These are phyloP conservation scores for Diacarnus erythraeanus DNA, from an alignment of 37 sponge, comb jelly and placozoan species.

Conservation along the genomic window DNA sequence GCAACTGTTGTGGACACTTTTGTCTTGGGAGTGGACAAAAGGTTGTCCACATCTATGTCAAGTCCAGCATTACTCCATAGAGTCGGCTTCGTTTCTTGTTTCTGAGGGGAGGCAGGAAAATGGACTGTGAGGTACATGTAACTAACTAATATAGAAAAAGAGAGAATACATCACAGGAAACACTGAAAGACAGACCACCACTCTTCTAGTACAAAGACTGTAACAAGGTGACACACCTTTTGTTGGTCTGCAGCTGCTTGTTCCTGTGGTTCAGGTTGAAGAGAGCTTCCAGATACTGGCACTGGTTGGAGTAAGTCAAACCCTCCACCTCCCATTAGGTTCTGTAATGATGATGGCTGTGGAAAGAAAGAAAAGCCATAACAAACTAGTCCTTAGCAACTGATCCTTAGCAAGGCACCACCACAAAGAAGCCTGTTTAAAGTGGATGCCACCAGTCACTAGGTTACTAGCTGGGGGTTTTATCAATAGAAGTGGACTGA, in stretches of 20 bases:
- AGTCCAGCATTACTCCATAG: slow-evolving; percentile 58
- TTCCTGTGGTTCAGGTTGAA: slow-evolving; percentile 1
- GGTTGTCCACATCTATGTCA: slow-evolving; percentile 78
- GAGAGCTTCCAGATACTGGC: background rate
- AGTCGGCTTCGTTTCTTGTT: slow-evolving; percentile 3
- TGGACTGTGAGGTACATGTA: background rate
- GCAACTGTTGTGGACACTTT: background rate
- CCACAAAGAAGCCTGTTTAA: background rate
- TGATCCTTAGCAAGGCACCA: too few relatives aligned
- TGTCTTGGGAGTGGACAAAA: slow-evolving; percentile 28
- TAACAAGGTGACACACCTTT: background rate
- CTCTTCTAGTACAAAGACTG: background rate
- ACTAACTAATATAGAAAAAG: background rate
- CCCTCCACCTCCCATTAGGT: slow-evolving; percentile 13
- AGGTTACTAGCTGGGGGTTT: too few relatives aligned
- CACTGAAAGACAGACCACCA: background rate
- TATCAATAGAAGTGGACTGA: too few relatives aligned
- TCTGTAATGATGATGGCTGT: background rate
- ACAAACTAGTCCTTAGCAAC: too few relatives aligned
- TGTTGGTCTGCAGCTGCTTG: slow-evolving; percentile 1
- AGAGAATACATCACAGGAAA: background rate
- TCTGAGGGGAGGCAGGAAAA: background rate
- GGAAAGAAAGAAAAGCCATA: background rate
- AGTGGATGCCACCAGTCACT: background rate
- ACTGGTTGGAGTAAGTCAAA: background rate